Percentiles rank a stretch among this genome's conserved stretches.
phyloP scores from a whole-genome alignment of 2,797 vertebrate species.

The Myotis daubentonii region DNA sequence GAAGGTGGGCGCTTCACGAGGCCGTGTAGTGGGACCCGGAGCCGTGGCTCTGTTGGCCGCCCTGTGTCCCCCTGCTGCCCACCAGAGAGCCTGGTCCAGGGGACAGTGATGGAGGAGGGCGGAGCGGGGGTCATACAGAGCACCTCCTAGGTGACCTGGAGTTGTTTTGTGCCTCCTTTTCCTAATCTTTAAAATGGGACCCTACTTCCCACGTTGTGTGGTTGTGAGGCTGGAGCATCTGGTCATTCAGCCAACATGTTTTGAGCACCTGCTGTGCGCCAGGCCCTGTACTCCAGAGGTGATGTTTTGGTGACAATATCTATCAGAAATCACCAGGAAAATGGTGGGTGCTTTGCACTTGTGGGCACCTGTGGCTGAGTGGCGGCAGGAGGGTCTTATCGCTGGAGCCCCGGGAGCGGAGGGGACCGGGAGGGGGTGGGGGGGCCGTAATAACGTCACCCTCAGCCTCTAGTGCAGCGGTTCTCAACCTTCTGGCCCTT shows the following conservation, averaged over 20 bases:
- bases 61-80: not conserved
- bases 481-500: too few species aligned
- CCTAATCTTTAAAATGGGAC: conserved; percentile 35
- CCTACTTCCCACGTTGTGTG: not conserved
- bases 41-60: not conserved
- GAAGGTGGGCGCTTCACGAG: conserved; percentile 76
- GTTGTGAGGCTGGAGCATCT: not conserved
- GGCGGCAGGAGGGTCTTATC: not conserved
- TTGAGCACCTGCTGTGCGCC: not conserved
- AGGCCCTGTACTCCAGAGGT: not conserved
- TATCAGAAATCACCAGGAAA: not conserved
- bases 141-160: not conserved
- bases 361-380: not conserved
- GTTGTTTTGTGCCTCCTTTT: not conserved
- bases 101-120: not conserved
- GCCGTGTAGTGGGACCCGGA: conserved; percentile 68
- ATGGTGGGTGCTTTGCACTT: not conserved
- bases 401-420: too few species aligned
- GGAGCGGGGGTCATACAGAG: not conserved
- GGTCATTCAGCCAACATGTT: not conserved
- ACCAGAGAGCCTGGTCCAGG: not conserved
- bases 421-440: too few species aligned
- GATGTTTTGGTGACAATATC: not conserved
- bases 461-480: not conserved
- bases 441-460: not conserved